phyloP scores from a whole-genome alignment of 1,140 invertebrate species.

The Belonocnema kinseyi region DNA sequence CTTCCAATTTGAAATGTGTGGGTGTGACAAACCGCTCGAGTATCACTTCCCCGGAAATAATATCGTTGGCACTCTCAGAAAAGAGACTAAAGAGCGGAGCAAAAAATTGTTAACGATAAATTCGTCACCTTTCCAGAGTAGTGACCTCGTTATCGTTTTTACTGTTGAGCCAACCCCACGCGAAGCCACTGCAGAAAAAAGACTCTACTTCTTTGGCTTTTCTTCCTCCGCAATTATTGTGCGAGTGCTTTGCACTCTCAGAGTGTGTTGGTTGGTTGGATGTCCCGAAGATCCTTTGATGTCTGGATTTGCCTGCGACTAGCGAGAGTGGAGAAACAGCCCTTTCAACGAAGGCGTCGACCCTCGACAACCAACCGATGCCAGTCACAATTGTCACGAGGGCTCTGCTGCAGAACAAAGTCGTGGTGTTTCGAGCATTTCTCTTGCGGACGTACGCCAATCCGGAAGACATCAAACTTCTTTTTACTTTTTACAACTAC shows the following conservation, averaged over 20 bases:
- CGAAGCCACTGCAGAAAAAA: not conserved
- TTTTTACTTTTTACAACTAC: slow-evolving; percentile 45
- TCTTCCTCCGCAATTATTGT: slow-evolving; percentile 45
- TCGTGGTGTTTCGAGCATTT: too few relatives aligned
- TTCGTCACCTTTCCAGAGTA: too few relatives aligned
- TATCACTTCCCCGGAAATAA: too few relatives aligned
- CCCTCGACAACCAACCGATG: slow-evolving; percentile 65
- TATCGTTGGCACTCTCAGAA: too few relatives aligned
- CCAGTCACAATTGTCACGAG: slow-evolving; percentile 70
- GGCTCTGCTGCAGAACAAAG: slow-evolving; percentile 48
- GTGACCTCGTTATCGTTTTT: too few relatives aligned
- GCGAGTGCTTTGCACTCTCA: not conserved
- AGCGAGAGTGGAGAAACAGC: slow-evolving; percentile 66
- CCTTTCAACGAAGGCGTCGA: slow-evolving; percentile 69
- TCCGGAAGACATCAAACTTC: slow-evolving; percentile 8
- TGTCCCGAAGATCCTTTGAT: slow-evolving; percentile 60
- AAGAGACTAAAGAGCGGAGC: too few relatives aligned
- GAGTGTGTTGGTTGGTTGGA: slow-evolving; percentile 46
- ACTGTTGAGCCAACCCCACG: too few relatives aligned
- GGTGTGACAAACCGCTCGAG: too few relatives aligned
- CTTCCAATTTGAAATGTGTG: too few relatives aligned
- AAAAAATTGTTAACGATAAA: too few relatives aligned
- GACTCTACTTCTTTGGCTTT: slow-evolving; percentile 41
- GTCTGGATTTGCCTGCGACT: slow-evolving; percentile 85
- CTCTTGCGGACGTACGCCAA: too few relatives aligned